A percentile compares a stretch with the other conserved stretches of the same genome.
These are phyloP conservation scores for Taenioides sp. DNA, from an alignment of 2,797 vertebrate genomes.

Conservation along the genomic window DNA sequence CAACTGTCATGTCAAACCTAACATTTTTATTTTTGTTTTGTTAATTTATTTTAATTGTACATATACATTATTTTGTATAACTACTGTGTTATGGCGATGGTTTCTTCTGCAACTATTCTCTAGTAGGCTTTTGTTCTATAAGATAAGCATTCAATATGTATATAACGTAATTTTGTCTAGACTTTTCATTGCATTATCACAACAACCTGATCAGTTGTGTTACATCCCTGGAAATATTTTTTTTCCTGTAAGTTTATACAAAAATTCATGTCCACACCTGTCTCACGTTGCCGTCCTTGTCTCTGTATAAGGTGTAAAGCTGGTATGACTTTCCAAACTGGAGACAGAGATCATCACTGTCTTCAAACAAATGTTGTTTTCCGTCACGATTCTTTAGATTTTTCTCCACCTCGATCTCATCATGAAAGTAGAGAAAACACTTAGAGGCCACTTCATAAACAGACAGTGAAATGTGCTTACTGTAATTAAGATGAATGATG, in stretches of 20 bases:
- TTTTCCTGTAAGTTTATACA: no score
- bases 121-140: no score
- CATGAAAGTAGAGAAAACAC: background rate
- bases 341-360: slow-evolving; percentile 48
- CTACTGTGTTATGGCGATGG: no score
- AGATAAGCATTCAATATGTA: no score
- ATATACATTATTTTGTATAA: no score
- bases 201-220: background rate
- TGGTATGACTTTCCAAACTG: slow-evolving; percentile 82
- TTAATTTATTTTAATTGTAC: no score
- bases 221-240: no score
- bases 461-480: background rate
- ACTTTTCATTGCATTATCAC: background rate
- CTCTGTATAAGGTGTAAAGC: slow-evolving; percentile 87
- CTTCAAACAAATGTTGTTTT: slow-evolving; percentile 43
- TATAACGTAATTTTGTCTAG: background rate
- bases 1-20: no score
- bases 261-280: slow-evolving; percentile 74
- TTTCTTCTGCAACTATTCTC: no score
- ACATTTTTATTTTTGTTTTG: background rate
- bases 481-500: background rate
- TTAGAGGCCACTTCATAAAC: background rate
- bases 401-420: slow-evolving; percentile 35
- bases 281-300: slow-evolving; percentile 84
- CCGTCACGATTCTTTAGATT: background rate